phyloP scores from a whole-genome alignment of 53 echinoderm and acorn worm genomes.

The Apostichopus leukothele region DNA sequence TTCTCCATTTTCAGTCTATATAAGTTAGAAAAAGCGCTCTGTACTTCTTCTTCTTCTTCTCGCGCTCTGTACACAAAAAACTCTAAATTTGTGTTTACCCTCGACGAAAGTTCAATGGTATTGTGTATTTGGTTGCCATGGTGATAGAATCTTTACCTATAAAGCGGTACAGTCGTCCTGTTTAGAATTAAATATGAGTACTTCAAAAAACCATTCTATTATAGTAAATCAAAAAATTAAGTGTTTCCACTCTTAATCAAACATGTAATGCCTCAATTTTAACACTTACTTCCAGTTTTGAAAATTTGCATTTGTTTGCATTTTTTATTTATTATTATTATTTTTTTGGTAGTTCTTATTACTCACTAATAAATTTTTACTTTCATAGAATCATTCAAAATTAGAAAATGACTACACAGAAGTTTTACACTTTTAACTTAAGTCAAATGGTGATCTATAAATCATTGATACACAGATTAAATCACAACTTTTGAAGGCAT shows the following conservation, averaged over 20 bases:
- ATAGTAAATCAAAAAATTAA: neutral
- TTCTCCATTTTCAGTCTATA: slow-evolving; percentile 16
- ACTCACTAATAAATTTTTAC: too few species aligned
- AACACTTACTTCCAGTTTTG: too few species aligned
- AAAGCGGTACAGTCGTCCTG: neutral
- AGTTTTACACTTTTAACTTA: too few species aligned
- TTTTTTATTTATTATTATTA: too few species aligned
- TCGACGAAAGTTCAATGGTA: slow-evolving; percentile 26
- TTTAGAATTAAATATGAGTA: neutral
- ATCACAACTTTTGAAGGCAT: too few species aligned
- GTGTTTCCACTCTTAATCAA: neutral
- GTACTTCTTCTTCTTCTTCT: slow-evolving; percentile 1
- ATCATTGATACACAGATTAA: too few species aligned
- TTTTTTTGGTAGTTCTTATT: too few species aligned
- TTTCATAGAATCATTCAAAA: too few species aligned
- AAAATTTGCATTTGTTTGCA: too few species aligned
- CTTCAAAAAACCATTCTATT: neutral
- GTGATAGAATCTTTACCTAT: neutral
- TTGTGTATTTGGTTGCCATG: neutral
- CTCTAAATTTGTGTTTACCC: slow-evolving; percentile 20
- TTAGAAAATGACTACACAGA: too few species aligned
- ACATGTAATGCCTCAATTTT: neutral
- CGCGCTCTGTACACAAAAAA: slow-evolving; percentile 27
- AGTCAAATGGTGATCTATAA: too few species aligned
- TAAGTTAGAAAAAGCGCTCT: neutral